Percentiles rank a stretch among this genome's conserved stretches.
These are phyloP conservation scores for Dolichotis patagonum DNA, from an alignment of 2,113 vertebrate species.

Conservation along the genomic window DNA sequence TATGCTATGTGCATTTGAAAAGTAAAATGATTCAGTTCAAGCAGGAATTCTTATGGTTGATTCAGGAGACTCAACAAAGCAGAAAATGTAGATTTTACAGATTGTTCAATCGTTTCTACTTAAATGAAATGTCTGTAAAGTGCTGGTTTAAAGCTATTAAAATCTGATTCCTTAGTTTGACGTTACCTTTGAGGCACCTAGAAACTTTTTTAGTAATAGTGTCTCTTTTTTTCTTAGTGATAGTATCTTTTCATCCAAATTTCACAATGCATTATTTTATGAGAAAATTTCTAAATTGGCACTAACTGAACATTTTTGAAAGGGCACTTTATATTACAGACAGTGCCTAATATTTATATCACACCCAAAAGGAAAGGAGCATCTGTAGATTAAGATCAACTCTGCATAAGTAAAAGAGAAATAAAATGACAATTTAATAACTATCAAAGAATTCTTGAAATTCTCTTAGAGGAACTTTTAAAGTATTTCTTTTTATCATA, in stretches of 20 bases:
- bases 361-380: background rate
- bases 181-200: background rate
- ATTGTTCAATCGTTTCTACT: background rate
- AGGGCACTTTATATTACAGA: background rate
- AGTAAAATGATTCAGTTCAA: background rate
- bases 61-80: background rate
- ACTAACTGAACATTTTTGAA: background rate
- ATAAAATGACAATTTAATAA: slow-evolving; percentile 46
- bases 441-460: background rate
- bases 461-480: slow-evolving; percentile 1
- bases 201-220: background rate
- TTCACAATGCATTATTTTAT: background rate
- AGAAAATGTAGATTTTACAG: slow-evolving; percentile 13
- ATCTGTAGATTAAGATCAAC: background rate
- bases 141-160: background rate
- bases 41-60: background rate
- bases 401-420: slow-evolving; percentile 49
- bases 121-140: background rate
- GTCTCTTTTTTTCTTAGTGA: background rate
- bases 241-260: background rate
- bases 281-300: background rate
- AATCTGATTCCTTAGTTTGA: background rate
- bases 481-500: slow-evolving; percentile 37
- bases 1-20: background rate
- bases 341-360: background rate